Conservation (phyloP, 2,888 invertebrate genomes). For the Athrips mouffetella region DNA sequence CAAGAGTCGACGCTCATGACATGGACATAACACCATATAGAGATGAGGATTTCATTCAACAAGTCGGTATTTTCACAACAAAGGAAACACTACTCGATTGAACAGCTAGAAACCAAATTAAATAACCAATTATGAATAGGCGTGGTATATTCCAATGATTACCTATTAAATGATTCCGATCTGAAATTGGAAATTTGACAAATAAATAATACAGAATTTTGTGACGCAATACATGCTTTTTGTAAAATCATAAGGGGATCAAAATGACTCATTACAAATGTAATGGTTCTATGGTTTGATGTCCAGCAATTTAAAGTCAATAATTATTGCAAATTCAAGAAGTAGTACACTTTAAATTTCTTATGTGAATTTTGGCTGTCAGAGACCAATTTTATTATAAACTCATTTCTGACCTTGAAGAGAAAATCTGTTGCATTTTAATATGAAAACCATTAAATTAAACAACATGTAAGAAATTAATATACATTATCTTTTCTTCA, state of each 20-base stretch:
- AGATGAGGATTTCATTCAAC: constrained; percentile 52
- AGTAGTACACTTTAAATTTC: constrained; percentile 17
- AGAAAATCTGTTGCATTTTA: constrained; percentile 15
- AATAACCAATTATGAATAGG: constrained; percentile 41
- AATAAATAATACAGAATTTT: constrained; percentile 55
- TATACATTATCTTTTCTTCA: constrained; percentile 26
- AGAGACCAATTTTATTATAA: constrained; percentile 20
- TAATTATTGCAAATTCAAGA: constrained; percentile 27
- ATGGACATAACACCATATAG: constrained; percentile 44
- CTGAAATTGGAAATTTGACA: constrained; percentile 74
- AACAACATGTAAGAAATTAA: background rate
- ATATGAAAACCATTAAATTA: background rate
- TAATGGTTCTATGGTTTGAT: constrained; percentile 22
- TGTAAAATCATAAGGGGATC: constrained; percentile 31
- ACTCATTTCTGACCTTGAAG: background rate
- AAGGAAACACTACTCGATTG: constrained; percentile 56
- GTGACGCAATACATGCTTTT: constrained; percentile 45
- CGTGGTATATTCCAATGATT: constrained; percentile 64
- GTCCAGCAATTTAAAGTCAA: constrained; percentile 24
- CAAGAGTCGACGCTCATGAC: constrained; percentile 35
- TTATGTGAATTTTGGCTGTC: constrained; percentile 27
- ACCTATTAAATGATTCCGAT: constrained; percentile 79
- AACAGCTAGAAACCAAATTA: constrained; percentile 53
- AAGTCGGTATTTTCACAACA: constrained; percentile 44
- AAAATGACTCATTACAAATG: constrained; percentile 14